Conservation (phyloP, 2,888 invertebrate genomes). For the Agrochola lychnidis region DNA sequence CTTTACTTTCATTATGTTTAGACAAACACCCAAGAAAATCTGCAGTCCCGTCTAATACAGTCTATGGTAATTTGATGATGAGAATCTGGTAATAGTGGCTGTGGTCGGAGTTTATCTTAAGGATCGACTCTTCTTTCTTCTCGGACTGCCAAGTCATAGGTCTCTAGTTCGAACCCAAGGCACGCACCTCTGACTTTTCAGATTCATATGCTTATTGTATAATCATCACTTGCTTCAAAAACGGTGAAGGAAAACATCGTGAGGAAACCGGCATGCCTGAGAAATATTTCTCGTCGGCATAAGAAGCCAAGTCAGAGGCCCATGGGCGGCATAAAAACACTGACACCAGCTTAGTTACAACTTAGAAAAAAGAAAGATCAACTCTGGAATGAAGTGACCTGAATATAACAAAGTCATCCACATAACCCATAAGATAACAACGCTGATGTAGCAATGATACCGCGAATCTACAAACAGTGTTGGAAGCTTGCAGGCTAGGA, state of each 20-base stretch:
- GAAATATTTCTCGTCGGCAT: too few relatives aligned
- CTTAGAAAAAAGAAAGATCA: neutral
- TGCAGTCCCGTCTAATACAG: slow-evolving; percentile 18
- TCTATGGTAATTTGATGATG: slow-evolving; percentile 26
- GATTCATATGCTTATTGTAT: too few relatives aligned
- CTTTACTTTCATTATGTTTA: slow-evolving; percentile 67
- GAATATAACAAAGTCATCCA: neutral
- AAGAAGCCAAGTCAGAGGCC: too few relatives aligned
- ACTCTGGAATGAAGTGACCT: neutral
- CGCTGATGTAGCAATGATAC: neutral
- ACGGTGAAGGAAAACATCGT: too few relatives aligned
- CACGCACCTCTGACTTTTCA: too few relatives aligned
- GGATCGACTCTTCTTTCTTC: neutral
- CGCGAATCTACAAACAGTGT: neutral
- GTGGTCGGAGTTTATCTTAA: neutral
- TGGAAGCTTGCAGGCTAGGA: neutral
- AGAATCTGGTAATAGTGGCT: neutral
- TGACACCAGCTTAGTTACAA: too few relatives aligned
- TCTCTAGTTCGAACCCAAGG: too few relatives aligned
- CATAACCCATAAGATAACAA: neutral
- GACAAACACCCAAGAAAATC: slow-evolving; percentile 60
- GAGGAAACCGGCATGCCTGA: too few relatives aligned
- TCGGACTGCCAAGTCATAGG: too few relatives aligned
- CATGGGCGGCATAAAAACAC: too few relatives aligned
- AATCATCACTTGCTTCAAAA: too few relatives aligned